Conservation (phyloP, 2,797 vertebrate species). For the Malacoctenus gilli region DNA sequence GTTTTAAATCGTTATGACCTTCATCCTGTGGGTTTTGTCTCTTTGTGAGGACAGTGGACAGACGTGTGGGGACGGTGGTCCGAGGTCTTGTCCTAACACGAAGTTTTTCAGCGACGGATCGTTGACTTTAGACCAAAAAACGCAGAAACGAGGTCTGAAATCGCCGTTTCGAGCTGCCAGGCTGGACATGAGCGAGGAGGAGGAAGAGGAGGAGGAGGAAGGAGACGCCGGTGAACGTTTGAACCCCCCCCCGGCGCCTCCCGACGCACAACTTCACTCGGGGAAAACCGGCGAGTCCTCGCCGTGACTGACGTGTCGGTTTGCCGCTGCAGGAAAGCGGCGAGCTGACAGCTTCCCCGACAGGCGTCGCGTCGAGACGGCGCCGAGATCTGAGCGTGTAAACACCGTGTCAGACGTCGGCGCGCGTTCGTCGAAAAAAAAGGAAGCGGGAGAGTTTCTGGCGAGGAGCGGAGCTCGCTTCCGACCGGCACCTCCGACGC, state of each 20-base stretch:
- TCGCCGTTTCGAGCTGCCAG: conserved; percentile 37
- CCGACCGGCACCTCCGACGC: conserved; percentile 55
- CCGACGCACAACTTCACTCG: conserved; percentile 10
- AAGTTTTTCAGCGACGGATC: conserved; percentile 28
- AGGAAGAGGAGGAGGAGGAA: conserved; percentile 52
- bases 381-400: conserved; percentile 31
- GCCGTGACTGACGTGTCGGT: conserved; percentile 45
- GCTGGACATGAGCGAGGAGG: conserved; percentile 38
- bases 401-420: conserved; percentile 47
- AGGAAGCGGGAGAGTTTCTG: conserved; percentile 14
- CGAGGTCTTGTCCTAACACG: conserved; percentile 54
- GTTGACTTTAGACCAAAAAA: no score
- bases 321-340: conserved; percentile 32
- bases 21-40: no score
- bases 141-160: no score
- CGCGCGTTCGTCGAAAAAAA: conserved; percentile 49
- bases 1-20: no score
- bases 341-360: conserved; percentile 36
- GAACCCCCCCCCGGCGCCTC: conserved; percentile 32
- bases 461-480: conserved; percentile 40
- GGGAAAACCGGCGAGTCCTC: conserved; percentile 38
- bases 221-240: conserved; percentile 11
- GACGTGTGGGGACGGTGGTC: conserved; percentile 60
- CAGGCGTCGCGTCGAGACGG: conserved; percentile 26
- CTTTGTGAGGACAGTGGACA: no score